Evolutionary conservation across 1,140 invertebrate genomes (phyloP).

Genomic region (Araneus ventricosus): DNA sequence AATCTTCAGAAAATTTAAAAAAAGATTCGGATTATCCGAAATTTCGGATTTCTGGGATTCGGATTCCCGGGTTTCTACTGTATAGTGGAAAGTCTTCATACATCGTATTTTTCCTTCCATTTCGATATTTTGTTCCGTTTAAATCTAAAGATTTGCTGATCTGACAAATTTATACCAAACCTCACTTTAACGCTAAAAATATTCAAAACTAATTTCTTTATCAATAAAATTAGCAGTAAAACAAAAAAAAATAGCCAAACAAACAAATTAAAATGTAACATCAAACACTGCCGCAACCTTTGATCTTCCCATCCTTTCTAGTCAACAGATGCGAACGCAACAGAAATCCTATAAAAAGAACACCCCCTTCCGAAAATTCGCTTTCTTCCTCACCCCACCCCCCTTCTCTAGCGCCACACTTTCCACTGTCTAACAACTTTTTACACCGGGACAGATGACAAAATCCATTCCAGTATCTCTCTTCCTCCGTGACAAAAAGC

Average conservation of each 20-base stretch:
- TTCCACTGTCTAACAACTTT: neutral
- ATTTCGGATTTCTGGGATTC: too few species aligned
- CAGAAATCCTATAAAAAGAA: neutral
- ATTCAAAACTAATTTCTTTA: too few species aligned
- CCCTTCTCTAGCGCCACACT: neutral
- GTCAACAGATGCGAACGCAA: neutral
- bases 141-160: too few species aligned
- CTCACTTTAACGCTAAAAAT: too few species aligned
- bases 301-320: neutral
- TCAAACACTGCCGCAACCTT: neutral
- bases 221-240: neutral
- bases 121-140: too few species aligned
- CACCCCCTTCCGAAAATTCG: neutral
- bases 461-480: neutral
- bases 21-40: too few species aligned
- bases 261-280: neutral
- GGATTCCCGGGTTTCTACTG: too few species aligned
- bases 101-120: too few species aligned
- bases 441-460: constrained; percentile 3
- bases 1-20: too few species aligned
- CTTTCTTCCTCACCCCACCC: neutral
- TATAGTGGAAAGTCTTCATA: too few species aligned
- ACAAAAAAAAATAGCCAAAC: neutral
- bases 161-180: too few species aligned
- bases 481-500: neutral